A percentile compares a stretch with the other conserved stretches of the same genome.
Conservation (phyloP, 2,113 vertebrate genomes). For the Oreochromis tanganicae region DNA sequence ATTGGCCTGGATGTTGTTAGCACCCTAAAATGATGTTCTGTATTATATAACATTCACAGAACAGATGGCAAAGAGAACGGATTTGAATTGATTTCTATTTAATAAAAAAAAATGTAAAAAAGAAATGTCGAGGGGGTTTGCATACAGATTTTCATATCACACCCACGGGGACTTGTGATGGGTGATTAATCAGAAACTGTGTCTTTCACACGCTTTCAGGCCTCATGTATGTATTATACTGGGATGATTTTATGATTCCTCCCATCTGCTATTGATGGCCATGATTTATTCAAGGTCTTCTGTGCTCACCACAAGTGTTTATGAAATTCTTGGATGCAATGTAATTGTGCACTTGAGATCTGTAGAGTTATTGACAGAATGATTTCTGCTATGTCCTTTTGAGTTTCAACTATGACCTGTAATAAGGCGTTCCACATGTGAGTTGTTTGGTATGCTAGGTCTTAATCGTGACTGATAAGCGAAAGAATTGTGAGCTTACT, state of each 20-base stretch:
- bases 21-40: neutral
- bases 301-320: neutral
- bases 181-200: constrained; percentile 2
- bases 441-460: neutral
- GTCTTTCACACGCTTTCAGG: neutral
- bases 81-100: neutral
- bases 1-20: neutral
- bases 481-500: neutral
- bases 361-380: neutral
- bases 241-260: neutral
- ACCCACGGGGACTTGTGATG: neutral
- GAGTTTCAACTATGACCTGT: neutral
- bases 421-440: neutral
- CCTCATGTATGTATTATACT: neutral
- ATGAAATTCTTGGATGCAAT: neutral
- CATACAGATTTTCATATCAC: neutral
- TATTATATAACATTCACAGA: neutral
- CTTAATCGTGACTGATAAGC: neutral
- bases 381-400: neutral
- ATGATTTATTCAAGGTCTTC: neutral
- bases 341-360: neutral
- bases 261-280: neutral
- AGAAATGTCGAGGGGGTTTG: neutral
- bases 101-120: neutral
- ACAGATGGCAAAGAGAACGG: neutral